A percentile compares a stretch with the other conserved stretches of the same genome.
Conservation (phyloP, 2,113 vertebrate genomes). For the Anolis carolinensis region DNA sequence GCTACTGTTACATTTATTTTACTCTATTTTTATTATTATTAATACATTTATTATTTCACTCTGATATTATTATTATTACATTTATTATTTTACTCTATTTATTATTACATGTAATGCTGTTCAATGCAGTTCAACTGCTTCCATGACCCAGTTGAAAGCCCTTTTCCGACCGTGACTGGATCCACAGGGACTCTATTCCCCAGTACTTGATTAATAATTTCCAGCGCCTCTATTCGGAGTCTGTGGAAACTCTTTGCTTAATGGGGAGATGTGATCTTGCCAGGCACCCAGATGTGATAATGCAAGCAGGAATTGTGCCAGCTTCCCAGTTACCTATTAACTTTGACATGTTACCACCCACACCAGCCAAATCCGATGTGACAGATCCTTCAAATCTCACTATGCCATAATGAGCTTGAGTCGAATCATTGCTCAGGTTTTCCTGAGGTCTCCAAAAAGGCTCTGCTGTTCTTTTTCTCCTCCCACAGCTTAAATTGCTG, state of each 20-base stretch:
- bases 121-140: too few species aligned
- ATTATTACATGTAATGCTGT: too few species aligned
- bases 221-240: neutral
- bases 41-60: too few species aligned
- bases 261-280: fast-evolving
- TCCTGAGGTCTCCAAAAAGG: neutral
- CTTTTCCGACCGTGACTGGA: neutral
- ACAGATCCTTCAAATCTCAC: neutral
- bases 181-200: neutral
- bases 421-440: neutral
- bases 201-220: constrained; percentile 9
- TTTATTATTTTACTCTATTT: too few species aligned
- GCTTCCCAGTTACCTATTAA: neutral
- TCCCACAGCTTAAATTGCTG: neutral
- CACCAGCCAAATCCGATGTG: neutral
- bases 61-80: too few species aligned
- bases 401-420: neutral
- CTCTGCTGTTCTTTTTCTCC: neutral
- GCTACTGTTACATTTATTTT: too few species aligned
- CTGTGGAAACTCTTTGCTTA: neutral
- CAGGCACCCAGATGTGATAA: neutral
- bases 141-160: neutral
- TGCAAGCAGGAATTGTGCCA: neutral
- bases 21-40: too few species aligned
- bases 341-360: neutral